These are phyloP conservation scores for Spondyliosoma cantharus DNA, from an alignment of 2,797 vertebrate genomes.

Conservation along the genomic window DNA sequence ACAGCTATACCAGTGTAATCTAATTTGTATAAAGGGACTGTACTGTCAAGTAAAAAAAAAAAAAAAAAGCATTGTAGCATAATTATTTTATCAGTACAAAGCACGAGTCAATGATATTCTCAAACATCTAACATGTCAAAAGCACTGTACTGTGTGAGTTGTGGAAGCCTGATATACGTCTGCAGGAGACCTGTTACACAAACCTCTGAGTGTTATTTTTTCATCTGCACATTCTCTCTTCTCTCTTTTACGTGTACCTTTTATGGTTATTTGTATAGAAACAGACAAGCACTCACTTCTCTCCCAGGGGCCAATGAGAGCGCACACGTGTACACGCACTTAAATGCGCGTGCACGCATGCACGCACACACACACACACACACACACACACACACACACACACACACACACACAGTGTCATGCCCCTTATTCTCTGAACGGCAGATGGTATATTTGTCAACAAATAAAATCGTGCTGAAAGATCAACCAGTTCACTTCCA, in stretches of 20 bases:
- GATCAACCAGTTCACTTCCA: slow-evolving; percentile 77
- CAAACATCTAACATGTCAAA: neutral
- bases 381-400: slow-evolving; percentile 35
- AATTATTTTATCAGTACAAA: neutral
- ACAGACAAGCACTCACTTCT: neutral
- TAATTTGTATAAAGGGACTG: neutral
- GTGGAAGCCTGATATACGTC: neutral
- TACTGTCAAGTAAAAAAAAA: no score
- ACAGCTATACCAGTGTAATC: neutral
- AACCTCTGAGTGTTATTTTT: neutral
- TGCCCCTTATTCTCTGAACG: slow-evolving; percentile 46
- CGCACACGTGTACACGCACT: slow-evolving; percentile 3
- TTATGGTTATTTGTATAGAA: slow-evolving; percentile 23
- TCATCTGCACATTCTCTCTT: slow-evolving; percentile 4
- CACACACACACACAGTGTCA: slow-evolving; percentile 32
- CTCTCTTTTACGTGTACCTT: neutral
- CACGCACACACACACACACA: slow-evolving; percentile 16
- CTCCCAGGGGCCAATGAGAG: neutral
- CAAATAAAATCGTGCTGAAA: slow-evolving; percentile 79
- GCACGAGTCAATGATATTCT: neutral
- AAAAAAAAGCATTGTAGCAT: neutral
- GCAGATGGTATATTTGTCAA: slow-evolving; percentile 77
- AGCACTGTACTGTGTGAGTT: neutral
- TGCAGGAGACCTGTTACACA: neutral
- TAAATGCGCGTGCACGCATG: neutral